phyloP scores from a whole-genome alignment of 1,140 invertebrate species.

The Armadillidium nasatum region DNA sequence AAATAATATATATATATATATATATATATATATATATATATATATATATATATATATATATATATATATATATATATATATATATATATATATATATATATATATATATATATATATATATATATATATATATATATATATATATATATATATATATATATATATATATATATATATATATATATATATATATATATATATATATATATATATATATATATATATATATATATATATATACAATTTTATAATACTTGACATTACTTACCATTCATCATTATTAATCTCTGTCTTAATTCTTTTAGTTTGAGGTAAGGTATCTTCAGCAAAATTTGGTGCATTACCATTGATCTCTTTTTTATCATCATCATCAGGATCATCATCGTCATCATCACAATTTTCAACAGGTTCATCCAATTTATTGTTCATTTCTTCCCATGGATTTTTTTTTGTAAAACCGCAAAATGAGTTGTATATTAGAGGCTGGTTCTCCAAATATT shows the following conservation, averaged over 20 bases:
- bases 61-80: no score
- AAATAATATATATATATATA: no score
- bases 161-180: no score
- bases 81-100: no score
- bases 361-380: background rate
- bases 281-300: background rate
- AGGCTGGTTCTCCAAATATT: background rate
- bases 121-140: no score
- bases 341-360: background rate
- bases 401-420: background rate
- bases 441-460: background rate
- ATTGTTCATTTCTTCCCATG: background rate
- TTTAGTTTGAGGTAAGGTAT: background rate
- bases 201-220: background rate
- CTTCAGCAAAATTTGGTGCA: background rate
- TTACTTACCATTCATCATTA: background rate
- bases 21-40: no score
- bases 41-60: no score
- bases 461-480: background rate
- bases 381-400: background rate
- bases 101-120: no score
- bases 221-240: background rate
- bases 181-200: no score
- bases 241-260: background rate
- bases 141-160: no score